Evolutionary conservation across 2,797 vertebrate genomes (phyloP), one percentile per base, ranked within the genome.

Genomic region (Pseudomugil tenellus): DNA sequence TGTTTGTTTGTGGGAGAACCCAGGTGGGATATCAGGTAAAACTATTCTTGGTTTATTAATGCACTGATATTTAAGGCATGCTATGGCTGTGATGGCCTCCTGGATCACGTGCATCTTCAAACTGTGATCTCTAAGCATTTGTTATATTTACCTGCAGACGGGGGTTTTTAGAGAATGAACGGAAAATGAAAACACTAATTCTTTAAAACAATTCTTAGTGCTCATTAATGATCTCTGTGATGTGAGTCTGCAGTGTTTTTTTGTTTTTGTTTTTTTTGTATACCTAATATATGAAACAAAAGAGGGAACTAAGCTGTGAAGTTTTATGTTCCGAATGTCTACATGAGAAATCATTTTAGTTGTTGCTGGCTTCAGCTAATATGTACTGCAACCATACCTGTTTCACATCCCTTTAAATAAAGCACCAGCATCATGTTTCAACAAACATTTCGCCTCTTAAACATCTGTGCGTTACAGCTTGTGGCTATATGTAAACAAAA

Each of bases 351-450:
- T 61, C 31, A 67, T 72, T 72, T 76, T 70, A 81, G 63, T 81
- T 81, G 72, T 82, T 41, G 85, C 56, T 83, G 67, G 83, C 84
- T 90, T 92, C 71, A 81, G 76, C 73, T 88, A 31, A 78, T 71
- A 74, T 88, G 77, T 87, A 87, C 68, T 78, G 79, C 89, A 85
- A 87, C 85, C 89, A 90, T 89, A 87, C 84, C 81, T 83, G 91
- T 83, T 89, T 88, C 87, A 92, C 88, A 72, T 87, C 89, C 90
- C 92, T 93, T 93, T 91, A 91, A 92, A 92, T 91, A 93, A 93
- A 92, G 89, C 92, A 93, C 92, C 92, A 93, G 90, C 92, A 92
- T 91, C 89, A 82, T 74, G 83, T 89, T 89, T 87, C 76, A 86
- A 74, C 75, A 37, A 54, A 66, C 79, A 55, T 74, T 72, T 79